Conservation (phyloP, 2,797 vertebrate species). For the Anas flavirostris region DNA sequence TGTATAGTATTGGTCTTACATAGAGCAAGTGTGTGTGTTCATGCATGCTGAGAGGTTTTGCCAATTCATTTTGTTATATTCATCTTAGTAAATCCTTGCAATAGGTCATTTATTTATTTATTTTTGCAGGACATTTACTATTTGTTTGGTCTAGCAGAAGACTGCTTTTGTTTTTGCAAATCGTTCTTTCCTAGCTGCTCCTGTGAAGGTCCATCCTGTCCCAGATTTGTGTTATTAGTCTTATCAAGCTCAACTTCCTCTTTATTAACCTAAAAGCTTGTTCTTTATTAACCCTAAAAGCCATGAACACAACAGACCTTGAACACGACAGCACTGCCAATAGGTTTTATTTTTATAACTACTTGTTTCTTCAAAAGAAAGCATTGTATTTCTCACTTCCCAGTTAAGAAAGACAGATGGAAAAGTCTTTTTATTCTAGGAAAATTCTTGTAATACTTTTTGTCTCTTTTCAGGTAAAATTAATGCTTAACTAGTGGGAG, state of each 20-base stretch:
- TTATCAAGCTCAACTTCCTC: background rate
- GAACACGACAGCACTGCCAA: background rate
- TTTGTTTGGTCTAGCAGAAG: background rate
- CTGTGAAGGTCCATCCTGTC: background rate
- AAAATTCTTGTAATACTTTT: background rate
- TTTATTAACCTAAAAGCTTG: background rate
- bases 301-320: background rate
- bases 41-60: background rate
- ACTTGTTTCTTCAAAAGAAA: background rate
- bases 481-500: background rate
- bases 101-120: background rate
- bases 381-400: background rate
- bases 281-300: too few relatives aligned
- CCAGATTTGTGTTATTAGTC: background rate
- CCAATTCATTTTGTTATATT: background rate
- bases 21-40: rapidly evolving
- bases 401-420: background rate
- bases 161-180: background rate
- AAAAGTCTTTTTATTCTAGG: background rate
- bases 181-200: background rate
- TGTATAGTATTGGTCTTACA: background rate
- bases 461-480: background rate
- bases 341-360: background rate
- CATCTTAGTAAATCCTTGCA: background rate
- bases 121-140: background rate